These are phyloP conservation scores for Piscicola geometra DNA, from an alignment of 2,888 invertebrate genomes.

Conservation along the genomic window DNA sequence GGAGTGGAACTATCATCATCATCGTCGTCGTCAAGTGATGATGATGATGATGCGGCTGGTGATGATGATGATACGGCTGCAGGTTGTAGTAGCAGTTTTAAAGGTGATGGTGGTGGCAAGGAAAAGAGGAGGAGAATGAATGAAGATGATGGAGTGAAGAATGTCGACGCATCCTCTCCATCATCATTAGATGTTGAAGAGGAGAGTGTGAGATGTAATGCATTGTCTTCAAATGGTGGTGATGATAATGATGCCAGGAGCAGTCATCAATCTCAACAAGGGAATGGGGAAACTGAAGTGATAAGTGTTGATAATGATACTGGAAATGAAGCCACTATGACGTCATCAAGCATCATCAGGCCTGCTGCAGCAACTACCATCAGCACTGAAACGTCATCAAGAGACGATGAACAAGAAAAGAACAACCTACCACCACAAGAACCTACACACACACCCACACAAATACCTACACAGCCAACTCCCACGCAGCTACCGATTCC, in stretches of 20 bases:
- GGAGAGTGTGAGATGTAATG: too few species aligned
- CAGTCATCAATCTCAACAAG: too few species aligned
- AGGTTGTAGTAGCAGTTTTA: not conserved
- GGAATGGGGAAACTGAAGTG: too few species aligned
- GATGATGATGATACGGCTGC: not conserved
- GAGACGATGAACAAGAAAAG: not conserved
- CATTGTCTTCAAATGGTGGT: too few species aligned
- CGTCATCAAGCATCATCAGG: not conserved
- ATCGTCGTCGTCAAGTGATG: slow-evolving; percentile 9
- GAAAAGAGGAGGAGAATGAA: not conserved
- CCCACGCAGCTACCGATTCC: too few species aligned
- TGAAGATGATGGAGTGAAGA: not conserved
- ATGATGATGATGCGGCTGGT: not conserved
- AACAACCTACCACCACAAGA: not conserved
- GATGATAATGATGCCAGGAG: too few species aligned
- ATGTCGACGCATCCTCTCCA: not conserved
- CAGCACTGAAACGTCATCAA: not conserved
- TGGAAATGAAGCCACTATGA: not conserved
- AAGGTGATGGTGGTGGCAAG: slow-evolving; percentile 1
- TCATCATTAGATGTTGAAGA: too few species aligned
- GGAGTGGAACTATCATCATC: not conserved
- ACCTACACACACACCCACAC: not conserved
- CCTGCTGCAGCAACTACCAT: not conserved
- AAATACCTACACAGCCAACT: too few species aligned
- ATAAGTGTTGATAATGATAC: too few species aligned